Evolutionary conservation across 1,140 invertebrate genomes (phyloP).

Genomic region (Atta texana): DNA sequence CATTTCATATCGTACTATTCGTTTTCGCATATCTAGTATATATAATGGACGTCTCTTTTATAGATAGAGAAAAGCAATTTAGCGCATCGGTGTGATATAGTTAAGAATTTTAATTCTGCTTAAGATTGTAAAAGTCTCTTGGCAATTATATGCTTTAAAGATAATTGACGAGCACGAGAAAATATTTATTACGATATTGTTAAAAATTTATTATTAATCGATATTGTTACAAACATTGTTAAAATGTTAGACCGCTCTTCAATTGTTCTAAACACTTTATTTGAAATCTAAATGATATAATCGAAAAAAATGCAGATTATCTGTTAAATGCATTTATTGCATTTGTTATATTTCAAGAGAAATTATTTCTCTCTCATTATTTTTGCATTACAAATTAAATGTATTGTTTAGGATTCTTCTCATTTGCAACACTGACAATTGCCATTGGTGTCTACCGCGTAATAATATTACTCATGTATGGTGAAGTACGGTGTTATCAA

Average conservation of each 20-base stretch:
- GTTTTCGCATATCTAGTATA: constrained; percentile 40
- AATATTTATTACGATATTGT: neutral
- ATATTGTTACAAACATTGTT: neutral
- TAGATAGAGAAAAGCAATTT: constrained; percentile 35
- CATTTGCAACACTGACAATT: neutral
- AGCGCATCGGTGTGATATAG: neutral
- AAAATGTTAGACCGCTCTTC: neutral
- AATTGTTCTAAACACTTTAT: neutral
- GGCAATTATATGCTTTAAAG: neutral
- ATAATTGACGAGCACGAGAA: neutral
- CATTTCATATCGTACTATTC: constrained; percentile 26
- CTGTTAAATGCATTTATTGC: neutral
- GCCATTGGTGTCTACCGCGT: neutral
- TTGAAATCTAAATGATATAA: neutral
- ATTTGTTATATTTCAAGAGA: neutral
- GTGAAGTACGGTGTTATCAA: constrained; percentile 29
- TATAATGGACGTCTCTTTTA: constrained; percentile 7
- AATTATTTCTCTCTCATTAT: constrained; percentile 19
- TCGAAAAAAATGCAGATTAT: neutral
- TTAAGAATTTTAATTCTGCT: constrained; percentile 13
- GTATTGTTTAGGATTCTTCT: neutral
- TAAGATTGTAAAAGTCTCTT: neutral
- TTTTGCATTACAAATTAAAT: neutral
- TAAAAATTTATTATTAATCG: too few relatives aligned
- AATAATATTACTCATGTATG: neutral